Evolutionary conservation across 2,888 invertebrate species (phyloP), one percentile per base, ranked within the genome.

Genomic region (Trachelus troglodyta): DNA sequence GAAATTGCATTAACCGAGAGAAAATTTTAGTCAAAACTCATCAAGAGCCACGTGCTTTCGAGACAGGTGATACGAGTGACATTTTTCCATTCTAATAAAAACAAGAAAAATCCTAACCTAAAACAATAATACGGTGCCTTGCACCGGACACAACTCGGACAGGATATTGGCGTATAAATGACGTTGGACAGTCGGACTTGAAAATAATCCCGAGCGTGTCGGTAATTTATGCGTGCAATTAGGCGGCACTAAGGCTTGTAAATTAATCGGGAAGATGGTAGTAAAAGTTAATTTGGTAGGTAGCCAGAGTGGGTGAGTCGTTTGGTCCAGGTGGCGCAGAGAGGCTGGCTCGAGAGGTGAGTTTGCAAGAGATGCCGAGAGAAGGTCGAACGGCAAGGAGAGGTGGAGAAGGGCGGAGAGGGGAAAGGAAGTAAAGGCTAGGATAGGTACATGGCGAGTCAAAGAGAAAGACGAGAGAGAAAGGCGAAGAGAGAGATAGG

Each of bases 211-310:
- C 81, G 81, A 82, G 84, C 85, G 83, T 84, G 79, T 80, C 86
- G 81, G 85, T 89, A 89, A 90, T 89, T 90, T 89, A 90, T 88
- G 86, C 86, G 83, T 83, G 88, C 87, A 89, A 90, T 90, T 90
- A 90, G 85, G 86, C 83, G 84, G 85, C 82, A 84, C 81, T 80
- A 80, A 84, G 86, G 84, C 83, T 83, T 88, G 87, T 87, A 89
- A 90, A 90, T 90, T 90, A 90, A 90, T 90, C 89, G 88, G 87
- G 86, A 89, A 88, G 88, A 87, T 85, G 89, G 87, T 87, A 87
- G 89, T 89, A 89, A 90, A 90, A 90, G 89, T 90, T 90, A 90
- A 90, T 90, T 90, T 90, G 86, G 87, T 89, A 86, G 88, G 85
- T 86, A 34, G 71, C 69, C 69, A 73, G 71, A 34, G 75, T 73